These are phyloP conservation scores for Pomacea maculata DNA, from an alignment of 1,140 invertebrate species.

Conservation along the genomic window DNA sequence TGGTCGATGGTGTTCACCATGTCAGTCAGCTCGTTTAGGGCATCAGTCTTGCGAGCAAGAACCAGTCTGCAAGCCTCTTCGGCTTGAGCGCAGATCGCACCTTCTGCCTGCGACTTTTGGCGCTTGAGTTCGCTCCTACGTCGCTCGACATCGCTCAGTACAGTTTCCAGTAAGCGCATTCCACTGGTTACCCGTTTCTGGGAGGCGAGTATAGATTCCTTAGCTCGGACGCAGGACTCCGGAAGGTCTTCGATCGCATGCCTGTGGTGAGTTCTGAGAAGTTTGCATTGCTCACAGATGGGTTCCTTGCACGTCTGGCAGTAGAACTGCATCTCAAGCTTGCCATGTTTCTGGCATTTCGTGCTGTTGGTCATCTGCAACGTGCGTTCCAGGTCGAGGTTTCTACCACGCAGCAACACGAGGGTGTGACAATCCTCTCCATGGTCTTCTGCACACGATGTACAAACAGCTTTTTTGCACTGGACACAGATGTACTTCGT, in stretches of 20 bases:
- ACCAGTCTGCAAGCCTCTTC: neutral
- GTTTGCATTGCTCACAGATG: neutral
- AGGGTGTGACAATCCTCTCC: neutral
- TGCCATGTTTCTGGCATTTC: conserved; percentile 1
- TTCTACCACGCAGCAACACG: neutral
- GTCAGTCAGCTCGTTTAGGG: too few relatives aligned
- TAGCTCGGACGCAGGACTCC: neutral
- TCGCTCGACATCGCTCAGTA: neutral
- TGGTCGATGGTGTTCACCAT: too few relatives aligned
- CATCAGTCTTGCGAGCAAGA: too few relatives aligned
- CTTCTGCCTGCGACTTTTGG: neutral
- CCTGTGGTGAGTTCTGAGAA: neutral
- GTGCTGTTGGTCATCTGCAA: neutral
- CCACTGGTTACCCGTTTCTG: neutral
- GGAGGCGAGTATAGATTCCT: neutral
- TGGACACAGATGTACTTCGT: too few relatives aligned
- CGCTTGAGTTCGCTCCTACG: neutral
- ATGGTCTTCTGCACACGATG: neutral
- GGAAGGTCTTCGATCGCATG: neutral
- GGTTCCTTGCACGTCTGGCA: neutral
- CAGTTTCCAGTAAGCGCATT: neutral
- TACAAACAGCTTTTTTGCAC: neutral
- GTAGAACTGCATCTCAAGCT: neutral
- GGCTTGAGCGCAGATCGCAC: neutral
- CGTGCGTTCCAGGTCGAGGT: neutral